Conservation (phyloP, 2,113 vertebrate species). For the Laterallus jamaicensis region DNA sequence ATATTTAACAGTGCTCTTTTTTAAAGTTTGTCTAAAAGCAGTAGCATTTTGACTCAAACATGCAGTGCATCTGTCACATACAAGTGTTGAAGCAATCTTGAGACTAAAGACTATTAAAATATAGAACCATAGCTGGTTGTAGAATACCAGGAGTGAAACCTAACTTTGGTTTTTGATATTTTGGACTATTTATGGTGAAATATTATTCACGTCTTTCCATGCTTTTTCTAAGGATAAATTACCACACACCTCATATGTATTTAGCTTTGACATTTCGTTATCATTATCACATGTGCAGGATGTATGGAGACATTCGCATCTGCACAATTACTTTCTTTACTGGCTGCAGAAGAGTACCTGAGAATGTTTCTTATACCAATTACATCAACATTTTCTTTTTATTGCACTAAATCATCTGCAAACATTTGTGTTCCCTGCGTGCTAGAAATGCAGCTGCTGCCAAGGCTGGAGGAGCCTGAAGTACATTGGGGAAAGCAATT, state of each 20-base stretch:
- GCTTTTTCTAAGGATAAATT: neutral
- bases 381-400: neutral
- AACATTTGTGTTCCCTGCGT: neutral
- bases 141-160: neutral
- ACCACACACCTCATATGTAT: accelerated
- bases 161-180: neutral
- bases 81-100: neutral
- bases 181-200: neutral
- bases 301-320: neutral
- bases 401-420: neutral
- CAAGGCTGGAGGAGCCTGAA: neutral
- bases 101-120: neutral
- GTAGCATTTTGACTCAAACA: neutral
- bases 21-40: neutral
- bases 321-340: neutral
- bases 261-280: neutral
- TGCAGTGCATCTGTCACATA: neutral
- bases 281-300: neutral
- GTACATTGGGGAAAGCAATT: accelerated
- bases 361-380: neutral
- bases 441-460: neutral
- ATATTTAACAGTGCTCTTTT: neutral
- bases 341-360: neutral
- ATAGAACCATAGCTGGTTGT: neutral
- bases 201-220: neutral